Percentiles rank a stretch among this genome's conserved stretches.
Evolutionary conservation across 2,888 invertebrate species (phyloP).

Genomic region (Tetanocera ferruginea): DNA sequence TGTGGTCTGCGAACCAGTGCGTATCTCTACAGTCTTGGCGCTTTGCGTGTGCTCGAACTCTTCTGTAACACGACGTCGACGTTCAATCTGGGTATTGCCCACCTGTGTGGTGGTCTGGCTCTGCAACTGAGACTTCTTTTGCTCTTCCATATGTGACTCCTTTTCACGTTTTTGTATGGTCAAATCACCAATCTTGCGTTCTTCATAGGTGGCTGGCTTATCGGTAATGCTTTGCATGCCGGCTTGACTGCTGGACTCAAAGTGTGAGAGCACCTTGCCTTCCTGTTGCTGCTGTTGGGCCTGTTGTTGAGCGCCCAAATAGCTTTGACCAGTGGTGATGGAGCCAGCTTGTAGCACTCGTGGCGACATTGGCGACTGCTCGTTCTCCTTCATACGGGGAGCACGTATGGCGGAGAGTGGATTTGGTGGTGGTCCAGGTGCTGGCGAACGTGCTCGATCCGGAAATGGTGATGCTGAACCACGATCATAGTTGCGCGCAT

Average conservation of each 20-base stretch:
- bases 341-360: slow-evolving; percentile 65
- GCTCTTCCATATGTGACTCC: slow-evolving; percentile 64
- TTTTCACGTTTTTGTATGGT: slow-evolving; percentile 72
- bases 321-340: slow-evolving; percentile 69
- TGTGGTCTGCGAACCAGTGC: slow-evolving; percentile 56
- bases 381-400: slow-evolving; percentile 74
- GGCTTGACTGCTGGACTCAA: slow-evolving; percentile 70
- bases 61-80: slow-evolving; percentile 76
- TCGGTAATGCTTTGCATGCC: slow-evolving; percentile 69
- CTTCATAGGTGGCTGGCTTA: slow-evolving; percentile 71
- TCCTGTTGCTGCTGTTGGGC: slow-evolving; percentile 59
- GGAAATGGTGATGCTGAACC: slow-evolving; percentile 78
- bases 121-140: slow-evolving; percentile 67
- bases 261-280: slow-evolving; percentile 68
- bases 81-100: slow-evolving; percentile 75
- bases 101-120: slow-evolving; percentile 70
- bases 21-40: slow-evolving; percentile 76
- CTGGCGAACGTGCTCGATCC: slow-evolving; percentile 78
- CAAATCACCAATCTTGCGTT: slow-evolving; percentile 71
- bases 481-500: slow-evolving; percentile 75
- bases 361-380: slow-evolving; percentile 52
- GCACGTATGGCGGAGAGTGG: slow-evolving; percentile 76
- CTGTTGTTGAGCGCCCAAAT: slow-evolving; percentile 60
- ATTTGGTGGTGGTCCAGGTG: slow-evolving; percentile 79
- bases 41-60: slow-evolving; percentile 78